Conservation (phyloP, 2,113 vertebrate genomes). For the Rhabdomys dilectus region DNA sequence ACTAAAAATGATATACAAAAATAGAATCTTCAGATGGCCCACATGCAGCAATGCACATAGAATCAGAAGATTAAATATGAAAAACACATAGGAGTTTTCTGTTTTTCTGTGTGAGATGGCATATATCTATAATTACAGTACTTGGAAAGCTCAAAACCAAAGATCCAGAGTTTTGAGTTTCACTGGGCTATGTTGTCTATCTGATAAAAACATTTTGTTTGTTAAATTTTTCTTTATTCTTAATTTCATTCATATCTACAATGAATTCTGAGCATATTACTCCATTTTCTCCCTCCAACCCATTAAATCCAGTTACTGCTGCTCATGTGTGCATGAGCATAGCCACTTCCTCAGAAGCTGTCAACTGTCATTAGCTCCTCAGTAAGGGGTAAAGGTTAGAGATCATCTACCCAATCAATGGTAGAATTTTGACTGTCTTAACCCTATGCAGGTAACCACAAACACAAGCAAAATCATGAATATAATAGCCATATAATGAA, state of each 20-base stretch:
- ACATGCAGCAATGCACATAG: background rate
- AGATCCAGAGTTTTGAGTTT: background rate
- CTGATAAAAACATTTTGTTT: background rate
- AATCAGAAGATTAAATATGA: background rate
- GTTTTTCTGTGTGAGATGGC: background rate
- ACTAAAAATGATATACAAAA: background rate
- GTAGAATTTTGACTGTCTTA: background rate
- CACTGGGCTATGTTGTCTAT: background rate
- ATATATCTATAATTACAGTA: background rate
- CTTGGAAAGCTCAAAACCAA: background rate
- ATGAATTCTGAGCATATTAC: background rate
- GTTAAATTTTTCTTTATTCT: background rate
- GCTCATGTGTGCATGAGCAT: background rate
- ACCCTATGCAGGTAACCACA: background rate
- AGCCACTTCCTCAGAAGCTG: background rate
- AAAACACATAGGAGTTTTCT: background rate
- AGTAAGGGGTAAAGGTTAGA: background rate
- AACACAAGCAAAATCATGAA: background rate
- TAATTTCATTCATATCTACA: no score
- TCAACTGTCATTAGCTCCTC: background rate
- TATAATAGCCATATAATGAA: background rate
- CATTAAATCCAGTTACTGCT: background rate
- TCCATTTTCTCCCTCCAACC: background rate
- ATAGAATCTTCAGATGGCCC: background rate
- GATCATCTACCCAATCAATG: background rate